Evolutionary conservation across 2,888 invertebrate genomes (phyloP).

Genomic region (Coremacera marginata): DNA sequence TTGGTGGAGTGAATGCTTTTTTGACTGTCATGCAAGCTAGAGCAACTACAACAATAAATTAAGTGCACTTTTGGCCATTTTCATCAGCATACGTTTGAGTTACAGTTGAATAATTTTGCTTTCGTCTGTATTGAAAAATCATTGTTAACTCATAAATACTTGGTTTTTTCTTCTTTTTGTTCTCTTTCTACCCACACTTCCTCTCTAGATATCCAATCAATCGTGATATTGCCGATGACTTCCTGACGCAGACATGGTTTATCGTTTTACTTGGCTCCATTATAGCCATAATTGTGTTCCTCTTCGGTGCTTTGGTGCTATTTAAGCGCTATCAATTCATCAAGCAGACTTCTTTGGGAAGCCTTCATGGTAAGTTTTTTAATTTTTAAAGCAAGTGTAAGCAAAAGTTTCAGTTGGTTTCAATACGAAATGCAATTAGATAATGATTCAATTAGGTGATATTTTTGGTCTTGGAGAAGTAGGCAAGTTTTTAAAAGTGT

Average conservation of each 20-base stretch:
- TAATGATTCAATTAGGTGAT: too few relatives aligned
- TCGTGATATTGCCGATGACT: slow-evolving; percentile 76
- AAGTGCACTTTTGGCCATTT: slow-evolving; percentile 1
- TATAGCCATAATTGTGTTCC: slow-evolving; percentile 84
- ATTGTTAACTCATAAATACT: background rate
- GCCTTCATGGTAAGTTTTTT: slow-evolving; percentile 69
- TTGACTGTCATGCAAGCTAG: background rate
- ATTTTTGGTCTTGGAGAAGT: too few relatives aligned
- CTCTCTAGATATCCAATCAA: slow-evolving; percentile 70
- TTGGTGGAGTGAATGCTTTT: background rate
- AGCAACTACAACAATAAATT: background rate
- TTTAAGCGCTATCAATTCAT: slow-evolving; percentile 79
- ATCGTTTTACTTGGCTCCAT: slow-evolving; percentile 88
- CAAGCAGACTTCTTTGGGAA: slow-evolving; percentile 78
- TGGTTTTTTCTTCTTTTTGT: background rate
- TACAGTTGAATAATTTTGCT: background rate
- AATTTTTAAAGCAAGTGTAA: background rate
- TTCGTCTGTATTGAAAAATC: background rate
- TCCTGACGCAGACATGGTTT: slow-evolving; percentile 90
- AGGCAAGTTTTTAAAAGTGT: too few relatives aligned
- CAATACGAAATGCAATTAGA: too few relatives aligned
- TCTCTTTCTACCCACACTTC: slow-evolving; percentile 1
- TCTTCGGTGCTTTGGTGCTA: slow-evolving; percentile 85
- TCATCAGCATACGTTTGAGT: background rate
- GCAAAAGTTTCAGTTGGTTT: background rate